Conservation (phyloP, 2,888 invertebrate genomes). For the Helicoverpa assulta region DNA sequence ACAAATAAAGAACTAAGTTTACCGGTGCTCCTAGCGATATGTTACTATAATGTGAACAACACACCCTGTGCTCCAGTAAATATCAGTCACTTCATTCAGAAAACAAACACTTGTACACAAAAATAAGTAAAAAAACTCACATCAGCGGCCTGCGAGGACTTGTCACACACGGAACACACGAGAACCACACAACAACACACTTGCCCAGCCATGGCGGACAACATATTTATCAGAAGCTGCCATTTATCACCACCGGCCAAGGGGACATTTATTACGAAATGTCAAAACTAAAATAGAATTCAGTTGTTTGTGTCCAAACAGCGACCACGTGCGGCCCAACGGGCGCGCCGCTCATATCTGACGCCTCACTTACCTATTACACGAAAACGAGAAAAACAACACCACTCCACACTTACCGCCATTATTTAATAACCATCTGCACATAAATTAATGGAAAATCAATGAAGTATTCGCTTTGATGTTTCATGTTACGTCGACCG, state of each 20-base stretch:
- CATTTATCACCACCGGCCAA: conserved; percentile 70
- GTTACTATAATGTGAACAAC: background rate
- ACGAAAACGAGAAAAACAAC: conserved; percentile 55
- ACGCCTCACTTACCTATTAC: conserved; percentile 63
- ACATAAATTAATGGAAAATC: conserved; percentile 66
- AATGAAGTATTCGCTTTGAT: conserved; percentile 75
- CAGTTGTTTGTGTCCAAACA: conserved; percentile 72
- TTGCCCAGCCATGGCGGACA: conserved; percentile 52
- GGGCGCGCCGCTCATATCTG: conserved; percentile 79
- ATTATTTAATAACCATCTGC: conserved; percentile 47
- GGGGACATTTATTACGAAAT: conserved; percentile 72
- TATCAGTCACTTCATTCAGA: conserved; percentile 22
- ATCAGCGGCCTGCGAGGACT: conserved; percentile 34
- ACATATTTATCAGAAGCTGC: conserved; percentile 62
- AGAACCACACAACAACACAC: conserved; percentile 49
- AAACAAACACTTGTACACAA: conserved; percentile 31
- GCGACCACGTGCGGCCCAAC: conserved; percentile 72
- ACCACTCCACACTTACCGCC: conserved; percentile 37
- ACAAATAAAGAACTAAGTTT: no score
- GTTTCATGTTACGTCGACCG: conserved; percentile 64
- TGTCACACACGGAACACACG: conserved; percentile 42
- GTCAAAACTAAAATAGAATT: conserved; percentile 72
- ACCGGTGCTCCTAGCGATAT: background rate
- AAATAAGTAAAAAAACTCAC: conserved; percentile 55
- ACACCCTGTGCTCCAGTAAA: background rate